Evolutionary conservation across 1,140 invertebrate genomes (phyloP), one percentile per base, ranked within the genome.

Genomic region (Bombus fervidus): DNA sequence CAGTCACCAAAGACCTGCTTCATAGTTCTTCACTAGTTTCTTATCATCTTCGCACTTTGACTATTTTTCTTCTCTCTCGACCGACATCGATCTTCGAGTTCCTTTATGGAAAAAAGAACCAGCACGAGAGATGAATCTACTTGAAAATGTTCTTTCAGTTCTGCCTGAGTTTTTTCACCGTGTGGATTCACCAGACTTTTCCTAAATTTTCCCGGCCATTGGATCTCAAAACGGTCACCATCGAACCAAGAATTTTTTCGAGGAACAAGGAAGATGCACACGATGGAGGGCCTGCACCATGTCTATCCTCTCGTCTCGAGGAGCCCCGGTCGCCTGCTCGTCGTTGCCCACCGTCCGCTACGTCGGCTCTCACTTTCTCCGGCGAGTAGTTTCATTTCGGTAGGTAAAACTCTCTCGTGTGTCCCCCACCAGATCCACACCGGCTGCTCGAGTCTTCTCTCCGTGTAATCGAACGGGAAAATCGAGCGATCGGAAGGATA

Each of bases 341-440:
- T 81, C 77, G 88, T 85, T 92, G 88, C 91, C 90, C 90, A 89
- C 91, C 91, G 91, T 93, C 89, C 88, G 91, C 92, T 90, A 91
- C 89, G 91, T 86, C 92, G 91, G 93, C 94, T 94, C 94, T 95
- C 94, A 95, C 94, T 95, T 95, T 95, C 94, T 95, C 94, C 92
- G 88, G 87, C 91, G 91, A 92, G 93, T 94, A 94, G 93, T 94
- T 94, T 94, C 94, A 94, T 94, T 94, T 94, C 90, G 91, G 92
- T 93, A 92, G 88, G 91, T 94, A 93, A 94, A 94, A 94, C 93
- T 94, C 93, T 94, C 94, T 92, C 92, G 91, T 83, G 85, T 88
- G 86, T 87, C 89, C 86, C 88, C 89, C 88, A 81, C 89, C 76
- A 77, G 72, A 8, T 68, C 37, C 22, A 34, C 81, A 41, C 62